Percentiles rank a stretch among this genome's conserved stretches.
phyloP scores from a whole-genome alignment of 2,797 vertebrate species.

The Phyllotis vaccarum region DNA sequence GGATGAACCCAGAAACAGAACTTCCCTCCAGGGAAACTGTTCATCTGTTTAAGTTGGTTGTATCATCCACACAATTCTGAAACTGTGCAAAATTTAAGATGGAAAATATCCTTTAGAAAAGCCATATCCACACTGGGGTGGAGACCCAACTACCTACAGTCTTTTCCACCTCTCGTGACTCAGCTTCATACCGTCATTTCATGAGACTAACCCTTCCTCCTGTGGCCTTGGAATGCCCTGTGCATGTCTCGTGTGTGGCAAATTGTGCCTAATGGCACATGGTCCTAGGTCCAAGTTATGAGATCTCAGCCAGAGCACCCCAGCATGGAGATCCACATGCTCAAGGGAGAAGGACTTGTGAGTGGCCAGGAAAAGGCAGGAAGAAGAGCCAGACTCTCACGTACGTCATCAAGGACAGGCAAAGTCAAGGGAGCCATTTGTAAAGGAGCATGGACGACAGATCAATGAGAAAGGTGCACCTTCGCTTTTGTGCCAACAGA shows the following conservation, averaged over 20 bases:
- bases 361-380: background rate
- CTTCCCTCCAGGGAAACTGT: background rate
- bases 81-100: background rate
- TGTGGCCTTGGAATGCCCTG: background rate
- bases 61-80: background rate
- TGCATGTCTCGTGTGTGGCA: background rate
- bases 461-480: background rate
- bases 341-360: too few relatives aligned
- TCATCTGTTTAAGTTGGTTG: background rate
- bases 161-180: background rate
- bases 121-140: background rate
- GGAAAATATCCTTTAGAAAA: background rate
- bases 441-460: too few relatives aligned
- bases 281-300: background rate
- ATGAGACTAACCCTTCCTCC: background rate
- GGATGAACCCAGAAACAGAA: background rate
- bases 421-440: background rate
- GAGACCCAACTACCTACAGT: background rate
- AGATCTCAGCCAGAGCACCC: background rate
- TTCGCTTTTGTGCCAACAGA: background rate
- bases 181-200: background rate
- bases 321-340: too few relatives aligned
- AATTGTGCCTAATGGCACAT: background rate
- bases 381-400: background rate
- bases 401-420: background rate